These are phyloP conservation scores for Tanytarsus gracilentus DNA, from an alignment of 2,888 invertebrate species.

Conservation along the genomic window DNA sequence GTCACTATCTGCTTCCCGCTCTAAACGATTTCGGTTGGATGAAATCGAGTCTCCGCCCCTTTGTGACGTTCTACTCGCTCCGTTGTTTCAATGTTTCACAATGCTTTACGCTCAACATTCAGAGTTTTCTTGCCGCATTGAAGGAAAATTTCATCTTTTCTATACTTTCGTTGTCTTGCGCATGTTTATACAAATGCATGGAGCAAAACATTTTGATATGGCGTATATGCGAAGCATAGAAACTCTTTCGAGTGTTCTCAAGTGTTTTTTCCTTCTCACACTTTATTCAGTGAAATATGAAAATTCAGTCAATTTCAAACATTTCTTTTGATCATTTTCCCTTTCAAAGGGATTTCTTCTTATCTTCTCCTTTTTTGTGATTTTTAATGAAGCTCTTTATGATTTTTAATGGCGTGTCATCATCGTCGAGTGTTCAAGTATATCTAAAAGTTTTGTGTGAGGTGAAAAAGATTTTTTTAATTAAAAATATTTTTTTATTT, in stretches of 20 bases:
- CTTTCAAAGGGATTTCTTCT: constrained; percentile 22
- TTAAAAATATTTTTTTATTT: too few species aligned
- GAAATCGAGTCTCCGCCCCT: neutral
- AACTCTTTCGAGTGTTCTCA: constrained; percentile 1
- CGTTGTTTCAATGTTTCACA: neutral
- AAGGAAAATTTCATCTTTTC: neutral
- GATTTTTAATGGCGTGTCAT: too few species aligned
- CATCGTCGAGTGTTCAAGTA: too few species aligned
- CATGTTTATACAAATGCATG: constrained; percentile 25
- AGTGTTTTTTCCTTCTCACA: constrained; percentile 13
- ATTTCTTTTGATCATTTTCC: constrained; percentile 27
- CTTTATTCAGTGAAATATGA: neutral
- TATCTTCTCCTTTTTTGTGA: neutral
- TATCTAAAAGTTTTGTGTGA: too few species aligned
- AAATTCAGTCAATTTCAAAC: constrained; percentile 27
- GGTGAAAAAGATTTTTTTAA: too few species aligned
- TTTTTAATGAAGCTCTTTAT: constrained; percentile 26
- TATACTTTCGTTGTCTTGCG: neutral
- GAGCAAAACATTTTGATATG: constrained; percentile 9
- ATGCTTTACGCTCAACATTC: neutral
- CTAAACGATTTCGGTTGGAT: constrained; percentile 11
- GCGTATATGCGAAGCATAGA: constrained; percentile 20
- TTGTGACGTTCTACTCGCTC: neutral
- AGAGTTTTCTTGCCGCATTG: neutral
- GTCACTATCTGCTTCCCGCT: constrained; percentile 19